phyloP scores from a whole-genome alignment of 2,888 invertebrate species.

The Catotricha subobsoleta region DNA sequence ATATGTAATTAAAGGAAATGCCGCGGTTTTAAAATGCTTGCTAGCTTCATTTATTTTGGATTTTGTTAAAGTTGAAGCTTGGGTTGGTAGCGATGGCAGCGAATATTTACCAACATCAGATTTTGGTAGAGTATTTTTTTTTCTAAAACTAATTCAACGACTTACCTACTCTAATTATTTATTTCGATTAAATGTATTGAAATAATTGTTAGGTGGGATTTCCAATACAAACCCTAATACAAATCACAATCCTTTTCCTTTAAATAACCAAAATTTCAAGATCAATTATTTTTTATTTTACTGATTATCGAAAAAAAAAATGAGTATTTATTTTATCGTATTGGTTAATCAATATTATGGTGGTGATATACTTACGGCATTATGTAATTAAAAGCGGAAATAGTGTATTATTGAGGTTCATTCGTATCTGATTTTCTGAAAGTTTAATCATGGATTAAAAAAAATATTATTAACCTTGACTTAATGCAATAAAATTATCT shows the following conservation, averaged over 20 bases:
- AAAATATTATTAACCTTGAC: constrained; percentile 31
- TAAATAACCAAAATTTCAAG: neutral
- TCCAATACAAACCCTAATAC: too few species aligned
- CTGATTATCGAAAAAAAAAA: too few species aligned
- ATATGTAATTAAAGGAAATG: constrained; percentile 75
- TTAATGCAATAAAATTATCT: too few species aligned
- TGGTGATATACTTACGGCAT: constrained; percentile 51
- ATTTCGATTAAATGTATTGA: too few species aligned
- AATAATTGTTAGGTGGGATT: too few species aligned
- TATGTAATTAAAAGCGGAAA: constrained; percentile 58
- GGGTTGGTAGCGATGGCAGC: constrained; percentile 48
- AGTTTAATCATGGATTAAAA: constrained; percentile 33
- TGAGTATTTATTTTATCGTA: too few species aligned
- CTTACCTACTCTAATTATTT: too few species aligned
- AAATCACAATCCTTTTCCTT: too few species aligned
- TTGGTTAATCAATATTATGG: constrained; percentile 52
- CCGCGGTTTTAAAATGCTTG: constrained; percentile 73
- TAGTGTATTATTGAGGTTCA: constrained; percentile 51
- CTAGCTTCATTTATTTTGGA: constrained; percentile 82
- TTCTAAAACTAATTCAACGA: neutral
- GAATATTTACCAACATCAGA: constrained; percentile 50
- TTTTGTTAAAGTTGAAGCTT: constrained; percentile 76
- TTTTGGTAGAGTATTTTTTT: too few species aligned
- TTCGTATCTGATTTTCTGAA: constrained; percentile 56
- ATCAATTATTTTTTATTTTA: neutral